phyloP scores from a whole-genome alignment of 2,888 invertebrate genomes.

The Choreutis nemorana region DNA sequence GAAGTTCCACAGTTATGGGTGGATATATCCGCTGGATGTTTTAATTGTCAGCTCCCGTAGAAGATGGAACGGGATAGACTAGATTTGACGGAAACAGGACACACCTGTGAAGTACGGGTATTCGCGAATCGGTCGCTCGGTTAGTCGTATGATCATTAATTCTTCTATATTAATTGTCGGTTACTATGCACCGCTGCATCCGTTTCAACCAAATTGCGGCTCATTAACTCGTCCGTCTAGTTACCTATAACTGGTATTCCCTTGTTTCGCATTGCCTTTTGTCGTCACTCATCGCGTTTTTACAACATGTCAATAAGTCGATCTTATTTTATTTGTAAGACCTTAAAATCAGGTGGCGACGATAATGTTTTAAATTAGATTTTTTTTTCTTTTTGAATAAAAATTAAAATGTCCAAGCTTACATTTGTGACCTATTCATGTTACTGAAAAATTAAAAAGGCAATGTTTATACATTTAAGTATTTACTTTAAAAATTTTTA shows the following conservation, averaged over 20 bases:
- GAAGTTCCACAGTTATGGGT: constrained; percentile 45
- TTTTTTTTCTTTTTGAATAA: too few species aligned
- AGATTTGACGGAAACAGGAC: constrained; percentile 34
- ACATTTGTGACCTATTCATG: too few species aligned
- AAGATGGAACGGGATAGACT: constrained; percentile 32
- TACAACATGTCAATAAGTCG: too few species aligned
- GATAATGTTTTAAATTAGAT: too few species aligned
- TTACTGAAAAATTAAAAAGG: too few species aligned
- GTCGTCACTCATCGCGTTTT: too few species aligned
- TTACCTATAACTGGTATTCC: constrained; percentile 18
- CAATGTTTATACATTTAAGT: too few species aligned
- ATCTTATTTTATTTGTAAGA: too few species aligned
- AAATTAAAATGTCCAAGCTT: too few species aligned
- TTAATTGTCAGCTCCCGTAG: constrained; percentile 39
- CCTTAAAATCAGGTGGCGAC: too few species aligned
- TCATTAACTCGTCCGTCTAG: constrained; percentile 34
- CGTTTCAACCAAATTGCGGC: constrained; percentile 38
- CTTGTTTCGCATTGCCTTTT: constrained; percentile 12
- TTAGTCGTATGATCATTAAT: constrained; percentile 24
- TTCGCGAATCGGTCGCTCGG: constrained; percentile 35
- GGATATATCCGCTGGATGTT: constrained; percentile 47
- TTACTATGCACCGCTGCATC: constrained; percentile 39
- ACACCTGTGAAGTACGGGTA: constrained; percentile 45
- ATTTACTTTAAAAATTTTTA: too few species aligned
- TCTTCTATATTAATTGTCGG: constrained; percentile 44